Conservation (phyloP, 2,888 invertebrate genomes). For the Thecocarcelia acutangulata region DNA sequence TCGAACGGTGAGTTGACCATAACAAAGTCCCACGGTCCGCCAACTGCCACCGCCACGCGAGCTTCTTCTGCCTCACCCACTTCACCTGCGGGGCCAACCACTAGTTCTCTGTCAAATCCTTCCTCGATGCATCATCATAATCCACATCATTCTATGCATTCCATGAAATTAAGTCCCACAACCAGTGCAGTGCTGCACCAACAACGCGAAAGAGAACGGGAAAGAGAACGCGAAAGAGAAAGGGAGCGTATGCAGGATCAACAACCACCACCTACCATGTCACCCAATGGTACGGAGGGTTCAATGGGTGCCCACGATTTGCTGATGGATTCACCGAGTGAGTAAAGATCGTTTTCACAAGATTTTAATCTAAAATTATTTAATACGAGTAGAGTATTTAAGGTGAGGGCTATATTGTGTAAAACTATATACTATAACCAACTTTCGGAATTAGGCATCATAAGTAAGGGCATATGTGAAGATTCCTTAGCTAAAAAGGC, state of each 20-base stretch:
- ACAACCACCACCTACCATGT: slow-evolving; percentile 82
- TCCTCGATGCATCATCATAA: slow-evolving; percentile 72
- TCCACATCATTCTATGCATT: slow-evolving; percentile 80
- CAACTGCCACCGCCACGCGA: slow-evolving; percentile 75
- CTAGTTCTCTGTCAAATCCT: slow-evolving; percentile 69
- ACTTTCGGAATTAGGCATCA: too few relatives aligned
- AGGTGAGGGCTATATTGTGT: slow-evolving; percentile 35
- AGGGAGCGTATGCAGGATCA: slow-evolving; percentile 82
- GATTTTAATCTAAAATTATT: slow-evolving; percentile 25
- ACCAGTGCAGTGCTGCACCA: slow-evolving; percentile 86
- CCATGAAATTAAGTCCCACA: slow-evolving; percentile 86
- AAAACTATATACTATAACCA: too few relatives aligned
- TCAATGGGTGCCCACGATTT: slow-evolving; percentile 84
- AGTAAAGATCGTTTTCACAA: slow-evolving; percentile 82
- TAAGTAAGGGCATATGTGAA: too few relatives aligned
- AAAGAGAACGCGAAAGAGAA: slow-evolving; percentile 82
- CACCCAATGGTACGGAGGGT: slow-evolving; percentile 85
- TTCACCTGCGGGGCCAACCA: slow-evolving; percentile 74
- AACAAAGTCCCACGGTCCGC: slow-evolving; percentile 87
- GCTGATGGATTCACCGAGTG: slow-evolving; percentile 92
- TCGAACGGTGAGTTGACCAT: slow-evolving; percentile 92
- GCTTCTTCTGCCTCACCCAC: slow-evolving; percentile 75
- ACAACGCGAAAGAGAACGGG: slow-evolving; percentile 82
- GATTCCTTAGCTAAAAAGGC: too few relatives aligned
- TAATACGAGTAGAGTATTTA: slow-evolving; percentile 10